phyloP scores from a whole-genome alignment of 2,888 invertebrate species.

The Drosophila affinis region DNA sequence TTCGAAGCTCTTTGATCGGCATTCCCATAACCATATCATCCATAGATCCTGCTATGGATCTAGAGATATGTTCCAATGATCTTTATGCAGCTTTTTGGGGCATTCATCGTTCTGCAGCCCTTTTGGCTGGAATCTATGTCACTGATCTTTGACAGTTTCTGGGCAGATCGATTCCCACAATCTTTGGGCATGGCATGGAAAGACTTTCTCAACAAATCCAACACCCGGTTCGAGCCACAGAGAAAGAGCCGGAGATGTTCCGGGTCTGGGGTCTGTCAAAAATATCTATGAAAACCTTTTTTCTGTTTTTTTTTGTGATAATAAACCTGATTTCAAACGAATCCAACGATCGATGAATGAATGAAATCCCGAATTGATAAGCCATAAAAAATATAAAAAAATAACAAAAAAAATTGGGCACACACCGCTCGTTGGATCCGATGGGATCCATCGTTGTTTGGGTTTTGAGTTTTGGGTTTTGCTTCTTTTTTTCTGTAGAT shows the following conservation, averaged over 20 bases:
- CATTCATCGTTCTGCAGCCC: no score
- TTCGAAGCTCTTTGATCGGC: background rate
- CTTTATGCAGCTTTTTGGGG: no score
- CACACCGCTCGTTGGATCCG: slow-evolving; percentile 18
- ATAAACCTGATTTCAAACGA: slow-evolving; percentile 44
- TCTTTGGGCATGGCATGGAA: slow-evolving; percentile 20
- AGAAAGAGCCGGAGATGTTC: background rate
- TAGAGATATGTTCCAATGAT: no score
- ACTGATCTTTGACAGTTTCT: background rate
- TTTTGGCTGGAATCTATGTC: no score
- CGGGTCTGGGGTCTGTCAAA: slow-evolving; percentile 27
- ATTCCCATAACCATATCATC: no score
- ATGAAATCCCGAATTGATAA: slow-evolving; percentile 52
- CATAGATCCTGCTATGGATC: no score
- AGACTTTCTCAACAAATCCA: slow-evolving; percentile 58
- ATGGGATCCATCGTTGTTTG: slow-evolving; percentile 21
- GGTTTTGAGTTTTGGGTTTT: slow-evolving; percentile 19
- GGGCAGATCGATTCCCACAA: slow-evolving; percentile 41
- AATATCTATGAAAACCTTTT: slow-evolving; percentile 61
- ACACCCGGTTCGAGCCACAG: slow-evolving; percentile 49
- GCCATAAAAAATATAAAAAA: slow-evolving; percentile 27
- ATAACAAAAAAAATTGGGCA: slow-evolving; percentile 46
- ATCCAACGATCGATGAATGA: slow-evolving; percentile 51
- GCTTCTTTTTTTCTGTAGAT: background rate
- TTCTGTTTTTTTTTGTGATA: slow-evolving; percentile 51